phyloP scores from a whole-genome alignment of 2,113 vertebrate species.

The Brachirus orientalis region DNA sequence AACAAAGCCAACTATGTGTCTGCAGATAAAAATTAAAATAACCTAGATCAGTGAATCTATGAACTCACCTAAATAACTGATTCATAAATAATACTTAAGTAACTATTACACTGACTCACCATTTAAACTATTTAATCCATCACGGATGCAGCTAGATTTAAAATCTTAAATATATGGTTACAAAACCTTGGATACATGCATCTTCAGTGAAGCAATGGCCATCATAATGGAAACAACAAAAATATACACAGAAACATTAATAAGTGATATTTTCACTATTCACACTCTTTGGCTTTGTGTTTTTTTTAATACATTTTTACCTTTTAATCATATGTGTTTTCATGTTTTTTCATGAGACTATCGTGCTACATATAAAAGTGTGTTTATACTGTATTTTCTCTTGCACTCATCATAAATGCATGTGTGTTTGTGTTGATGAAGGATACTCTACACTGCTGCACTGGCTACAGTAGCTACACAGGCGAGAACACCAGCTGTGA shows the following conservation, averaged over 20 bases:
- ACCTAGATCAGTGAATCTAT: no score
- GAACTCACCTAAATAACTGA: no score
- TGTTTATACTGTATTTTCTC: constrained; percentile 22
- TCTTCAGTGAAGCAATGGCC: no score
- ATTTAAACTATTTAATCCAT: no score
- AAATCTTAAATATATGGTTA: no score
- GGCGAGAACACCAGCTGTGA: constrained; percentile 60
- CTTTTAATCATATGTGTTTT: constrained; percentile 2
- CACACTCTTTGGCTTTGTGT: not conserved
- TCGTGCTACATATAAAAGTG: constrained; percentile 3
- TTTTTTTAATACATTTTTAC: not conserved
- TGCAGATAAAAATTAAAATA: no score
- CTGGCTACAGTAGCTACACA: constrained; percentile 40
- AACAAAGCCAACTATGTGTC: no score
- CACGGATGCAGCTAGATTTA: no score
- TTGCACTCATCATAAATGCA: not conserved
- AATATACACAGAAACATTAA: constrained; percentile 76
- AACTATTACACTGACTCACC: no score
- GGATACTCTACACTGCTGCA: constrained; percentile 43
- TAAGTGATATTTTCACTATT: not conserved
- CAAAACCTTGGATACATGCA: no score
- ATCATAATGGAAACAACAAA: constrained; percentile 75
- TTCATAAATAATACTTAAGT: no score
- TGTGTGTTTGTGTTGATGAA: constrained; percentile 15
- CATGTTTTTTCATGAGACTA: constrained; percentile 5